Base-by-base conservation (phyloP, 1,140 invertebrate genomes). In the Hycleus cichorii region DNA sequence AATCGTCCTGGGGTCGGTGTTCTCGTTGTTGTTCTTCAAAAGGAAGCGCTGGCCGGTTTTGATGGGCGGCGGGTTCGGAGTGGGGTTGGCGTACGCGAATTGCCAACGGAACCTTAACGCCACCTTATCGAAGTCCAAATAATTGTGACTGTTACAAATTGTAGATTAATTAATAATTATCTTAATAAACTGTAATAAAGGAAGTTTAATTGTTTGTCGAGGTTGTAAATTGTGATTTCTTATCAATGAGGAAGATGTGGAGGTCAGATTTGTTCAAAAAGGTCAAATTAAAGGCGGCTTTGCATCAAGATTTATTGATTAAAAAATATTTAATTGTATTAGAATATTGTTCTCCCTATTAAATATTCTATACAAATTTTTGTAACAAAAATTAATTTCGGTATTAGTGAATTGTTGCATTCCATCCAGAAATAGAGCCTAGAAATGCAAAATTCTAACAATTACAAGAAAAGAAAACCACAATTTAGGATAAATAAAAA, bases 31-130 rank as follows among this genome's bases (percentile, higher is more conserved):
- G 39, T 86, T 89, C 67, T 80, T 85, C 56, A 71, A 76, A 75
- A 78, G 82, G 69, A 81, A 81, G 75, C 74, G 77, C 57, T 90
- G 87, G 86, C 88, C 87, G 3, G 75, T 88, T 24, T 78, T 87
- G 65, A 75, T 82, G 27, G 86, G 87, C 24, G 78, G 81, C 60
- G 86, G 87, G 38, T 84, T 89, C 72, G 88, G 87, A 12, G 73
- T 89, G 64, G 88, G 88, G 46, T 77, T 87, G 69, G 87, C 87
- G 54, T 89, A 89, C 76, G 81, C 83, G 53, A 86, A 87, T 72
- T 90, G 88, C 74, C 83, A 89, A 76, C 78, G 80, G 64, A 79
- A 82, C 42, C 66, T 87, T 39, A 85, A 84, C 57, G 65, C 67
- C 11, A 71, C 70, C 8, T 39, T 53, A 38, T 32, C 40, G 2